Conservation (phyloP, 2,797 vertebrate species). For the Sylvia borin region DNA sequence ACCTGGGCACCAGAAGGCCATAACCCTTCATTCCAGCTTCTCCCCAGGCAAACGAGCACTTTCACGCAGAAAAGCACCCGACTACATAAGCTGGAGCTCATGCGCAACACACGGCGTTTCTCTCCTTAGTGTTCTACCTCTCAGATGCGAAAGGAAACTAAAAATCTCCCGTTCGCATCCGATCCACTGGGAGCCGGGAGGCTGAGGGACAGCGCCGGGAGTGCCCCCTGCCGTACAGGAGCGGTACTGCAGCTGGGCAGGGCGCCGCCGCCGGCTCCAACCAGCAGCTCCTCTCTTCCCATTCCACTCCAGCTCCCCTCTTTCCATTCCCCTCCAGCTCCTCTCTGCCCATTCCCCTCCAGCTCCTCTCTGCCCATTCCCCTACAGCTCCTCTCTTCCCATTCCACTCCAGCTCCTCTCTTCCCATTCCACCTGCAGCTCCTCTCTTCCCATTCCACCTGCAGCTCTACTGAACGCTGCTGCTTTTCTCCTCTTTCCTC, state of each 20-base stretch:
- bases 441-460: neutral
- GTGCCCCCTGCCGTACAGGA: neutral
- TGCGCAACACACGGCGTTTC: neutral
- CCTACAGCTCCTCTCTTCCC: accelerated
- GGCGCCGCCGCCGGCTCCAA: neutral
- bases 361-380: neutral
- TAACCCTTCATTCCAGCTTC: too few species aligned
- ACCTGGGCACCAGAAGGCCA: neutral
- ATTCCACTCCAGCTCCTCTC: neutral
- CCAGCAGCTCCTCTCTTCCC: accelerated
- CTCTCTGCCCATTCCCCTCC: accelerated
- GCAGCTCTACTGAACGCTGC: accelerated
- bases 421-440: too few species aligned
- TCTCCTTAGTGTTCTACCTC: neutral
- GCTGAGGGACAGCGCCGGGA: neutral
- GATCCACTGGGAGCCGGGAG: neutral
- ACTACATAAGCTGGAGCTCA: neutral
- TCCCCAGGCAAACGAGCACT: accelerated
- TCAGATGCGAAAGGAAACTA: neutral
- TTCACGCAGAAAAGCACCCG: neutral
- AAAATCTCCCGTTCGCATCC: neutral
- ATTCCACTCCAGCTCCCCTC: neutral
- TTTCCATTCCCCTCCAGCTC: too few species aligned
- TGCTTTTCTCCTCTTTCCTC: neutral
- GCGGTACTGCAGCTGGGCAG: neutral